Evolutionary conservation across 2,113 vertebrate species (phyloP).

Genomic region (Ptilorrhoa leucosticta): DNA sequence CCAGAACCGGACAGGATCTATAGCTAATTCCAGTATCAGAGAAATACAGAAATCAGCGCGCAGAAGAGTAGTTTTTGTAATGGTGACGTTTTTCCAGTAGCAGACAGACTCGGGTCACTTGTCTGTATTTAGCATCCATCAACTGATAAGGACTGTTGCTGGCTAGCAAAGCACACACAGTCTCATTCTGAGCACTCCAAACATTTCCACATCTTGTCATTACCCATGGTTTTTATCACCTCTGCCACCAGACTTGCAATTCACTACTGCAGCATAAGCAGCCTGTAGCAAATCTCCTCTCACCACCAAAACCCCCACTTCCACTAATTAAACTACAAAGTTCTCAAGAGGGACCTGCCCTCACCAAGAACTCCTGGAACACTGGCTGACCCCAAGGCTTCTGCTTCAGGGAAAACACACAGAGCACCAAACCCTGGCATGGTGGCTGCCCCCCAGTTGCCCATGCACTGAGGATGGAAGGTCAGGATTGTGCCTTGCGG

Average conservation of each 20-base stretch:
- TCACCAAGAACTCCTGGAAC: neutral
- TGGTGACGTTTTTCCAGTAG: neutral
- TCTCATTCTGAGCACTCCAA: neutral
- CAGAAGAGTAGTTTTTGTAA: neutral
- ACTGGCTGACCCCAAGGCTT: neutral
- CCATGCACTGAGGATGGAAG: neutral
- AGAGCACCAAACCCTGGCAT: neutral
- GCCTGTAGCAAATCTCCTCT: neutral
- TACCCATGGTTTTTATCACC: neutral
- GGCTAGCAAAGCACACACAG: neutral
- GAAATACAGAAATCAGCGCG: neutral
- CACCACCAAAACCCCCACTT: neutral
- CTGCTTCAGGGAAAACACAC: neutral
- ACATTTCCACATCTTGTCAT: neutral
- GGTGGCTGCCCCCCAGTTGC: neutral
- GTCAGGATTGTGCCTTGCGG: accelerated
- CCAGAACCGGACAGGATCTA: neutral
- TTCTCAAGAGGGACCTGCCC: neutral
- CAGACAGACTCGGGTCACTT: neutral
- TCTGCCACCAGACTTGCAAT: neutral
- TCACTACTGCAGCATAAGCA: neutral
- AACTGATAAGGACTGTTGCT: neutral
- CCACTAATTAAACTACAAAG: neutral
- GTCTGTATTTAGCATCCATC: neutral
- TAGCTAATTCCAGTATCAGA: neutral